These are phyloP conservation scores for Rhopalosiphum padi DNA, from an alignment of 1,140 invertebrate genomes.

Conservation along the genomic window DNA sequence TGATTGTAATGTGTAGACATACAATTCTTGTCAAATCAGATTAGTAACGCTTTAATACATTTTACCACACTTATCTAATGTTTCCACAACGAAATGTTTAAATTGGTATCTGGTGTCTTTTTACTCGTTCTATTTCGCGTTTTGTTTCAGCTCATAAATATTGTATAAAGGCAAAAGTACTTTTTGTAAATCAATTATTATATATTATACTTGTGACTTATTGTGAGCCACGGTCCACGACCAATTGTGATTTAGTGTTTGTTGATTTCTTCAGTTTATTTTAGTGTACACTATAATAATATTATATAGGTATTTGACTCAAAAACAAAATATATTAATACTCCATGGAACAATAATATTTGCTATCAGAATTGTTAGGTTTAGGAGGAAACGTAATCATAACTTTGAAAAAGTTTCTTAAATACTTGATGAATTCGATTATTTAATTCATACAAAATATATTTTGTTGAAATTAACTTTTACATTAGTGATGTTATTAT, in stretches of 20 bases:
- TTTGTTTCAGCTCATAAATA: neutral
- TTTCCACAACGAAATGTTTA: neutral
- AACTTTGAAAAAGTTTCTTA: neutral
- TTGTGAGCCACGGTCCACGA: neutral
- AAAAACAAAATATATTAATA: neutral
- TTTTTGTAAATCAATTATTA: neutral
- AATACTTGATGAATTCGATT: neutral
- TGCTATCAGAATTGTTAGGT: neutral
- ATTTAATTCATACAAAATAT: no score
- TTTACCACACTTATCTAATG: conserved; percentile 18
- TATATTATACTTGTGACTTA: neutral
- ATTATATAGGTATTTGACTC: no score
- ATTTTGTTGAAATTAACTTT: conserved; percentile 6
- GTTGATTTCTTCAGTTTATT: neutral
- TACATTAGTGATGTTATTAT: neutral
- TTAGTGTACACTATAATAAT: neutral
- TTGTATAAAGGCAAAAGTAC: neutral
- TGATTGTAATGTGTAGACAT: neutral
- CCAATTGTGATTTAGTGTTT: neutral
- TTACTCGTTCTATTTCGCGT: neutral
- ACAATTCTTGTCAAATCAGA: conserved; percentile 32
- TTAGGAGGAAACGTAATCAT: neutral
- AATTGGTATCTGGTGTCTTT: neutral
- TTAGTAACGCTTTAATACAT: conserved; percentile 1
- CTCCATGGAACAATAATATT: neutral